These are phyloP conservation scores for Carassius gibelio DNA, from an alignment of 2,113 vertebrate species.

Conservation along the genomic window DNA sequence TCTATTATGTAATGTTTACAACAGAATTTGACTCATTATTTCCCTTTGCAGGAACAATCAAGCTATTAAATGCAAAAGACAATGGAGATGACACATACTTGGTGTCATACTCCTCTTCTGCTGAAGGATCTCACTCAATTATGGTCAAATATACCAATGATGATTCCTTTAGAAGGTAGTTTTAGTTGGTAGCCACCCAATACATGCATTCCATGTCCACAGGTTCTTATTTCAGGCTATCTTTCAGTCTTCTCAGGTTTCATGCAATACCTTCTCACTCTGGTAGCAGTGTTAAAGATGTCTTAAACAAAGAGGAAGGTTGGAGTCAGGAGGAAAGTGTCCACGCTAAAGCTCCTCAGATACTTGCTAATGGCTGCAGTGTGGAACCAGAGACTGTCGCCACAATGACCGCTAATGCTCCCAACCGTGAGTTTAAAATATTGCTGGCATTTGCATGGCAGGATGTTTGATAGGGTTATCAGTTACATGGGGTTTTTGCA, in stretches of 20 bases:
- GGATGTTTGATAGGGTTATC: neutral
- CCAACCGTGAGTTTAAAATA: neutral
- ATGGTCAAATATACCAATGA: conserved; percentile 78
- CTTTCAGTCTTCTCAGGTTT: conserved; percentile 16
- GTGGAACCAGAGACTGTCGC: neutral
- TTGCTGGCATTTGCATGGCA: neutral
- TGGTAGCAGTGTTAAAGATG: neutral
- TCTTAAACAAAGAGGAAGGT: neutral
- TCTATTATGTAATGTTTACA: neutral
- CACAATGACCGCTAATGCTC: neutral
- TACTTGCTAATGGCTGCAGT: neutral
- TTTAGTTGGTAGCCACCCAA: neutral
- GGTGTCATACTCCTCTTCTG: conserved; percentile 78
- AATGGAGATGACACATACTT: conserved; percentile 82
- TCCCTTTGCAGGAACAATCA: conserved; percentile 74
- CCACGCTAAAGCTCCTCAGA: neutral
- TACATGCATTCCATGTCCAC: neutral
- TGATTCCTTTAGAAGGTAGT: conserved; percentile 82
- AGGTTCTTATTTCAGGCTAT: neutral
- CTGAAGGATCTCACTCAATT: conserved; percentile 80
- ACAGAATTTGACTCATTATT: neutral
- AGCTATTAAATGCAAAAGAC: conserved; percentile 74
- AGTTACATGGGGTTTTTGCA: neutral
- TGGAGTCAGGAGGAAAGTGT: neutral
- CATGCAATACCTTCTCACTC: neutral